These are phyloP conservation scores for Notothenia coriiceps DNA, from an alignment of 2,113 vertebrate genomes.

Conservation along the genomic window DNA sequence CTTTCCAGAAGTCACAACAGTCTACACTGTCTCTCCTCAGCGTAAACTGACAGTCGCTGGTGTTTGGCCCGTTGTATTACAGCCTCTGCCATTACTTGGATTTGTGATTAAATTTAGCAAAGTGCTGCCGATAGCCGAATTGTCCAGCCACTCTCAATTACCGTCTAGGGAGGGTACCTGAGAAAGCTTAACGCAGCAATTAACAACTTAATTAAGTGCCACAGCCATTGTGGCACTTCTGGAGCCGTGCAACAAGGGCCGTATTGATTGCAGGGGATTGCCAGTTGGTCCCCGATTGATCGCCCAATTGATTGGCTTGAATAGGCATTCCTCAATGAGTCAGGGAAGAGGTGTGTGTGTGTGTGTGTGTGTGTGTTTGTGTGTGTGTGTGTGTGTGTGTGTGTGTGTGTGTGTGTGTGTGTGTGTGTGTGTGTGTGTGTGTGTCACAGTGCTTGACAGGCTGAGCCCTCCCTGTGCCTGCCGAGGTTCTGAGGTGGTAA, in stretches of 20 bases:
- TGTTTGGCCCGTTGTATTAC: slow-evolving; percentile 49
- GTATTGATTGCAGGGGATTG: slow-evolving; percentile 85
- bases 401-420: slow-evolving; percentile 17
- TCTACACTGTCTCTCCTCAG: slow-evolving; percentile 3
- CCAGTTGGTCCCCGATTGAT: slow-evolving; percentile 85
- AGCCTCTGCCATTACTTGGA: slow-evolving; percentile 70
- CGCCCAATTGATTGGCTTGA: slow-evolving; percentile 83
- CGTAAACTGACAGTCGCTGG: slow-evolving; percentile 41
- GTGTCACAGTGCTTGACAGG: slow-evolving; percentile 64
- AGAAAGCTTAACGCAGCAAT: slow-evolving; percentile 87
- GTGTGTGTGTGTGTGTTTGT: slow-evolving; percentile 42
- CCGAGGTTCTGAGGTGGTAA: slow-evolving; percentile 70
- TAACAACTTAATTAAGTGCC: slow-evolving; percentile 89
- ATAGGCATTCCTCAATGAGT: slow-evolving; percentile 82
- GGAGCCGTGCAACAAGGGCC: slow-evolving; percentile 80
- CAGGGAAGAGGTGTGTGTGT: slow-evolving; percentile 49
- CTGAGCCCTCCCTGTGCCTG: slow-evolving; percentile 57
- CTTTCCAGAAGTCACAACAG: slow-evolving; percentile 22
- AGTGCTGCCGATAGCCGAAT: slow-evolving; percentile 80
- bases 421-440: slow-evolving; percentile 14
- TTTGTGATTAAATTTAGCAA: slow-evolving; percentile 85
- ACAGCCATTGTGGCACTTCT: slow-evolving; percentile 81
- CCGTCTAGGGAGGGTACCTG: slow-evolving; percentile 82
- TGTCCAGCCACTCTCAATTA: slow-evolving; percentile 86
- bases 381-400: slow-evolving; percentile 9